These are phyloP conservation scores for Taxidea taxus DNA, from an alignment of 2,113 vertebrate species.

Conservation along the genomic window DNA sequence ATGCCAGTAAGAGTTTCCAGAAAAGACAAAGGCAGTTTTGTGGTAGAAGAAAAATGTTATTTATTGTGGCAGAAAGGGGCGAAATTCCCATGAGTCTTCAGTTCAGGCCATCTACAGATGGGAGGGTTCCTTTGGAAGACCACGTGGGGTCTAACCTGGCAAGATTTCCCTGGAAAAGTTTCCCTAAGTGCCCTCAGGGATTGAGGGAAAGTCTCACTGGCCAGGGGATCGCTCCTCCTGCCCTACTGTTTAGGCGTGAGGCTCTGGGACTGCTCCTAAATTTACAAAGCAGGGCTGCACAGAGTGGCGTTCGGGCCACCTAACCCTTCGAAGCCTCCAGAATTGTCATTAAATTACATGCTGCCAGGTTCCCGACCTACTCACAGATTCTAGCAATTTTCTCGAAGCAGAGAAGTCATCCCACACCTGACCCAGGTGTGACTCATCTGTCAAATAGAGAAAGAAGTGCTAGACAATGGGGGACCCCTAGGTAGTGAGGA, in stretches of 20 bases:
- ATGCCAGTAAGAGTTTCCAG: slow-evolving; percentile 24
- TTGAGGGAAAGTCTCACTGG: neutral
- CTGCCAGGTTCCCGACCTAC: neutral
- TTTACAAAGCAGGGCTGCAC: neutral
- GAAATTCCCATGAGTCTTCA: neutral
- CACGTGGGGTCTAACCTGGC: neutral
- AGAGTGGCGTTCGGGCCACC: neutral
- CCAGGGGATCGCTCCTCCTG: neutral
- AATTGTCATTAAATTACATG: neutral
- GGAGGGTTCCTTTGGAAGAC: neutral
- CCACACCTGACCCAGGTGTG: neutral
- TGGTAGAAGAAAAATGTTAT: neutral
- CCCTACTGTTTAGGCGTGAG: neutral
- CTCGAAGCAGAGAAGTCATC: neutral
- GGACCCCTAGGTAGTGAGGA: neutral
- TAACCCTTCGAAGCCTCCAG: neutral
- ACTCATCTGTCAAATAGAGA: neutral
- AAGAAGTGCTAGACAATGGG: neutral
- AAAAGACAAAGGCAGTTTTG: slow-evolving; percentile 46
- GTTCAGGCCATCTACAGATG: neutral
- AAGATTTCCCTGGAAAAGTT: neutral
- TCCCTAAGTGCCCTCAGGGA: neutral
- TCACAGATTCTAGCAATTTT: neutral
- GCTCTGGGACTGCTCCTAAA: neutral
- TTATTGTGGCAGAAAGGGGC: slow-evolving; percentile 10